Base-by-base conservation (phyloP, 23 tunicate species). In the Aplidium turbinatum region DNA sequence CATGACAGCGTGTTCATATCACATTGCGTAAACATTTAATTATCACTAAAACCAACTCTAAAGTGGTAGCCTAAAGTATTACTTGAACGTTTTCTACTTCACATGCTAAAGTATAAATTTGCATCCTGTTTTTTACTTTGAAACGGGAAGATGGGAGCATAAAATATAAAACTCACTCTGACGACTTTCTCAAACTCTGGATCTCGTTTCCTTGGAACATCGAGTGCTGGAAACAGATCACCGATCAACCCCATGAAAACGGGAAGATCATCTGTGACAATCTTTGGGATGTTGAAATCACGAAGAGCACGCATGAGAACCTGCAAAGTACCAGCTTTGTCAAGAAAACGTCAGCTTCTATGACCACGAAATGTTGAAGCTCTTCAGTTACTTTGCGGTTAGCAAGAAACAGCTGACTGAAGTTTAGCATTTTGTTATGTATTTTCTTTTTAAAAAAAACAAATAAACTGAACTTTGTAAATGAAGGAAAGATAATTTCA, bases 241-340 rank as follows among this genome's bases (percentile, higher is more conserved):
- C 98, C 98, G 50, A 93, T 93, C 72, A 93, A 40, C 3, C 98
- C 98, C 93, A 93, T 85, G 76, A 93, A 93, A 0, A 93, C 88
- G 1, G 98, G 98, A 63, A 93, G 80, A 75, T 93, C 98, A 62
- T 93, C 98, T 18, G 98, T 93, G 19, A 93, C 98, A 51, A 92
- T 93, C 72, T 93, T 93, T 6, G 98, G 98, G 42, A 93, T 85
- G 83, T 93, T 93, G 85, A 93, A 93, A 78, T 93, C 98, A 7
- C 98, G 84, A 45, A 93, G 69, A 29, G 98, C 98, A 80, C 98
- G 70, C 98, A 93, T 93, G 63, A 93, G 51, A 4, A 93, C 98
- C 97, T 91, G 69, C 36, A 42, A 42, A 16, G n/a, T n/a, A n/a
- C n/a, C 50, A 16, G 11, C 50, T 9, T 42, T 42, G 16, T 9